phyloP scores from a whole-genome alignment of 1,140 invertebrate genomes.

The Liolophura sinensis region DNA sequence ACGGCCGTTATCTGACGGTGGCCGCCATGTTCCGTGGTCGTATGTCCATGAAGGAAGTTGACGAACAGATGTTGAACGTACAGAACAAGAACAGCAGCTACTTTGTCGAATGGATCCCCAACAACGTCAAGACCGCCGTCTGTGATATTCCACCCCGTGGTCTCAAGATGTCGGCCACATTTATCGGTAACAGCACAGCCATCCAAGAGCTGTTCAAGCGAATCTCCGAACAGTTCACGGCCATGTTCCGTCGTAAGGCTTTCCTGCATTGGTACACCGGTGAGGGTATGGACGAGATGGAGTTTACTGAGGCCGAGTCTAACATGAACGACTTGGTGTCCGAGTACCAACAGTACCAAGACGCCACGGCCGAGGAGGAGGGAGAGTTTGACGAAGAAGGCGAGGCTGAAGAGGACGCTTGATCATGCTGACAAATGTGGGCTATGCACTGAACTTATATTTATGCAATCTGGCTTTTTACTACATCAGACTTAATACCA shows the following conservation, averaged over 20 bases:
- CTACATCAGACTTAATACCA: too few species aligned
- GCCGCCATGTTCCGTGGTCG: conserved; percentile 85
- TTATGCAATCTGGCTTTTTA: too few species aligned
- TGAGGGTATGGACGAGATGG: conserved; percentile 80
- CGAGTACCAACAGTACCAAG: conserved; percentile 69
- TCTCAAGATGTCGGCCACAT: conserved; percentile 87
- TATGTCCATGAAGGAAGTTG: conserved; percentile 61
- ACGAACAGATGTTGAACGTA: conserved; percentile 36
- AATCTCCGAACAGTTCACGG: conserved; percentile 65
- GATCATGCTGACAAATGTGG: too few species aligned
- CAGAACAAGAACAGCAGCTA: conserved; percentile 64
- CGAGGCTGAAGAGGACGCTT: conserved; percentile 30
- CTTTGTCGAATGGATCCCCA: conserved; percentile 91
- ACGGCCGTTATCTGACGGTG: conserved; percentile 70
- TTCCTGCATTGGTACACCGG: conserved; percentile 76
- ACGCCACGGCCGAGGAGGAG: conserved; percentile 53
- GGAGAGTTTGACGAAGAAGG: conserved; percentile 69
- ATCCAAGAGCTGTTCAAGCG: conserved; percentile 77
- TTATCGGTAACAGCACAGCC: conserved; percentile 69
- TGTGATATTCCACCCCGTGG: conserved; percentile 90
- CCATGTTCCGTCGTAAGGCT: conserved; percentile 74
- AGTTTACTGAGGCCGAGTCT: conserved; percentile 76
- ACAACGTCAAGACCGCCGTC: conserved; percentile 80
- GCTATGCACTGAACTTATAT: too few species aligned
- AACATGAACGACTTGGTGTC: conserved; percentile 87